A percentile compares a stretch with the other conserved stretches of the same genome.
phyloP scores from a whole-genome alignment of 2,113 vertebrate genomes.

The Notothenia coriiceps region DNA sequence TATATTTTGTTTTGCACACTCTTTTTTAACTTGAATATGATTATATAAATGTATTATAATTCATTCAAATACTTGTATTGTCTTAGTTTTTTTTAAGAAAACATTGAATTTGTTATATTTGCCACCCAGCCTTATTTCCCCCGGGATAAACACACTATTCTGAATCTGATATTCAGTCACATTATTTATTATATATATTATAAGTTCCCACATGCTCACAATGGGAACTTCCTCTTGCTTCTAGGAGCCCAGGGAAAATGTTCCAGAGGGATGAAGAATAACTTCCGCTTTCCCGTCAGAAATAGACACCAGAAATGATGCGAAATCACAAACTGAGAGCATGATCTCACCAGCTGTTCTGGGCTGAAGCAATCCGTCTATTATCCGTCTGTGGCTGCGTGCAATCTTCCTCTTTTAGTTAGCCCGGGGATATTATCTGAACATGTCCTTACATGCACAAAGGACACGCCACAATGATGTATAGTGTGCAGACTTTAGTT shows the following conservation, averaged over 20 bases:
- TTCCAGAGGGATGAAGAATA: constrained; percentile 53
- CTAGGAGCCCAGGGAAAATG: constrained; percentile 44
- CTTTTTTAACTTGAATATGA: no score
- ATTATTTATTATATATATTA: no score
- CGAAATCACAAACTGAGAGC: constrained; percentile 42
- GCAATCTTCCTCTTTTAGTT: constrained; percentile 59
- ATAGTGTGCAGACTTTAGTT: constrained; percentile 13
- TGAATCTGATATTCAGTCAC: no score
- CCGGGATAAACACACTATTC: no score
- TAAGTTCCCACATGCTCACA: not conserved
- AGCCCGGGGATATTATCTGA: constrained; percentile 46
- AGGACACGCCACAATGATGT: not conserved
- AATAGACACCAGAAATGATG: constrained; percentile 61
- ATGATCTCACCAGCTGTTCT: constrained; percentile 73
- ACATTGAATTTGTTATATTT: no score
- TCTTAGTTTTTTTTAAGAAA: no score
- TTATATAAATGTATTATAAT: no score
- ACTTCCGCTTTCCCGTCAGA: constrained; percentile 64
- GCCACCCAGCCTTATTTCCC: no score
- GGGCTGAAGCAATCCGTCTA: constrained; percentile 67
- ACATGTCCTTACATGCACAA: constrained; percentile 72
- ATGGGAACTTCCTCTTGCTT: constrained; percentile 48
- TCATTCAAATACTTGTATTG: no score
- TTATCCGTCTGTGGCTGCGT: constrained; percentile 27
- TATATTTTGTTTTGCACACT: no score